Evolutionary conservation across 2,797 vertebrate species (phyloP).

Genomic region (Megalops cyprinoides): DNA sequence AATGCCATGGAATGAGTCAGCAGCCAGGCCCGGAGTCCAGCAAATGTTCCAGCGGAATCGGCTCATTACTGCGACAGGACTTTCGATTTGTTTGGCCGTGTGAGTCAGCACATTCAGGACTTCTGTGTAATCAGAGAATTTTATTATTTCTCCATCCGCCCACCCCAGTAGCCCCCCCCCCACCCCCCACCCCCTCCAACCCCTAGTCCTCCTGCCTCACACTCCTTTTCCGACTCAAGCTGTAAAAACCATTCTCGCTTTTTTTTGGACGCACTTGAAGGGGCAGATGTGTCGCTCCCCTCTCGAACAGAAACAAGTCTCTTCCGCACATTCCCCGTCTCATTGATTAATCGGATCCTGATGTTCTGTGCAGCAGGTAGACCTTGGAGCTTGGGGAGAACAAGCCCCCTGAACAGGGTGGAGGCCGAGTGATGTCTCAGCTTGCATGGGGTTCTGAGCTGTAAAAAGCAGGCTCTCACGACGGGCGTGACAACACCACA

Average conservation of each 20-base stretch:
- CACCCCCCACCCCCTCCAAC: neutral
- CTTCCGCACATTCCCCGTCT: neutral
- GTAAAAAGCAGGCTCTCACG: neutral
- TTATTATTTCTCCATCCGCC: slow-evolving; percentile 13
- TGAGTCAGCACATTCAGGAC: slow-evolving; percentile 40
- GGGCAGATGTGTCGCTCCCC: neutral
- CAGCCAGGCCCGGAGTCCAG: slow-evolving; percentile 19
- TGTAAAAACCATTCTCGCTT: slow-evolving; percentile 6
- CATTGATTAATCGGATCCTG: slow-evolving; percentile 17
- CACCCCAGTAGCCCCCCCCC: neutral
- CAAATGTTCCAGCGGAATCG: slow-evolving; percentile 27
- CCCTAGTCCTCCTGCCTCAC: neutral
- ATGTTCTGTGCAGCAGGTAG: neutral
- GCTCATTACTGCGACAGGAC: slow-evolving; percentile 19
- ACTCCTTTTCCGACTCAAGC: slow-evolving; percentile 18
- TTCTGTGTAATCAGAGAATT: slow-evolving; percentile 24
- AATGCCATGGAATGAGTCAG: slow-evolving; percentile 42
- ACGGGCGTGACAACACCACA: neutral
- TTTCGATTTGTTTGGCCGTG: slow-evolving; percentile 24
- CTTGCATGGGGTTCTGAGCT: neutral
- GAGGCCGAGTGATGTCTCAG: neutral
- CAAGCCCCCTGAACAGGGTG: neutral
- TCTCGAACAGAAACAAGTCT: neutral
- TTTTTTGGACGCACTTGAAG: slow-evolving; percentile 21
- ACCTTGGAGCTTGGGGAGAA: no score